These are phyloP conservation scores for Scalopus aquaticus DNA, from an alignment of 2,113 vertebrate genomes.

Conservation along the genomic window DNA sequence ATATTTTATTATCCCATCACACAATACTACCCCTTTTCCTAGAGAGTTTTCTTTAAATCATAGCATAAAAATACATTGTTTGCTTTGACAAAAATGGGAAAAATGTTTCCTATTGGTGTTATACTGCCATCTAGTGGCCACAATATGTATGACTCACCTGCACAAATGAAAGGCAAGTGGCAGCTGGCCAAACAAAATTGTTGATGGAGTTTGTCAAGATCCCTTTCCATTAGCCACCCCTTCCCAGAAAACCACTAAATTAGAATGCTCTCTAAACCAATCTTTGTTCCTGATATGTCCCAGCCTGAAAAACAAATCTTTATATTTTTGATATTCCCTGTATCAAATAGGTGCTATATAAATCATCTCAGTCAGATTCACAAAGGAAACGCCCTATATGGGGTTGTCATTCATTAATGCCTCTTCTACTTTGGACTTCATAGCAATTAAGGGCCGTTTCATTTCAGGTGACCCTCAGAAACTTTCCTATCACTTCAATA, in stretches of 20 bases:
- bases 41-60: neutral
- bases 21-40: neutral
- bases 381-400: neutral
- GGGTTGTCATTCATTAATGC: accelerated
- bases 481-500: neutral
- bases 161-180: neutral
- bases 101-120: slow-evolving; percentile 16
- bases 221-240: too few species aligned
- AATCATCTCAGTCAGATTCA: neutral
- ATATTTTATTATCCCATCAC: neutral
- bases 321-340: neutral
- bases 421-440: neutral
- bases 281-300: neutral
- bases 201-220: accelerated
- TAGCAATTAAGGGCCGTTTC: neutral
- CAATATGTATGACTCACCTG: neutral
- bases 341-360: neutral
- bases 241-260: neutral
- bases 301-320: neutral
- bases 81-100: neutral
- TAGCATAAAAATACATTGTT: neutral
- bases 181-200: neutral
- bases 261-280: neutral
- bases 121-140: slow-evolving; percentile 82
- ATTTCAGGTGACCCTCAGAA: neutral